Base-by-base conservation (phyloP, 1,140 invertebrate genomes). In the Pseudomyrmex concolor region DNA sequence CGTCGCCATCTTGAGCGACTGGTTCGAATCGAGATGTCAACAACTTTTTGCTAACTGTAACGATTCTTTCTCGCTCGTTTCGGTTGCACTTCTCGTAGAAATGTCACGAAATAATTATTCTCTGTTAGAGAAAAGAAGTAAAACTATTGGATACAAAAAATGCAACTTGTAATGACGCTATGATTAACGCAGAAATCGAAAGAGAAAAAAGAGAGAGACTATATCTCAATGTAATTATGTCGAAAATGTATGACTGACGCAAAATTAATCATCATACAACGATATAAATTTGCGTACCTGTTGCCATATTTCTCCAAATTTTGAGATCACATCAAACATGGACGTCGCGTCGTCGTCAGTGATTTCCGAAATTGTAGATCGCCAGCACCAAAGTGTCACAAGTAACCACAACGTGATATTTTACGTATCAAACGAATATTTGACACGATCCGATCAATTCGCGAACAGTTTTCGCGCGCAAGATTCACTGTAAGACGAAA, bases 1-100 rank as follows among this genome's bases (percentile, higher is more conserved):
- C 0, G 9, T n/a, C n/a, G 82, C 73, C 85, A 84, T 87, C 8
- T 80, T 73, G 17, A 4, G 25, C 9, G 5, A 7, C 43, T 12
- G 8, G 43, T 50, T 80, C 59, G 2, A 59, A 71, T 66, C n/a
- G 5, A 7, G 51, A 12, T n/a, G 3, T 59, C 9, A 43, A 5
- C 72, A 57, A 17, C 19, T n/a, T 50, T 50, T 74, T 59, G 45
- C 43, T 34, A 34, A 9, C 2, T 34, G 48, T 19, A 17, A 7
- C 12, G 9, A 7, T 13, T 51, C 13, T 51, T 51, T 34, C 0
- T 5, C 1, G 19, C 3, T 74, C 17, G 2, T n/a, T 22, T 48
- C 15, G n/a, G 2, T 48, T 73, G 17, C 25, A 9, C 12, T 51
- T 19, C 2, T n/a, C 9, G n/a, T 7, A 64, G 34, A 34, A 51